A percentile compares a stretch with the other conserved stretches of the same genome.
Evolutionary conservation across 2,797 vertebrate genomes (phyloP).

Genomic region (Glossophaga mutica): DNA sequence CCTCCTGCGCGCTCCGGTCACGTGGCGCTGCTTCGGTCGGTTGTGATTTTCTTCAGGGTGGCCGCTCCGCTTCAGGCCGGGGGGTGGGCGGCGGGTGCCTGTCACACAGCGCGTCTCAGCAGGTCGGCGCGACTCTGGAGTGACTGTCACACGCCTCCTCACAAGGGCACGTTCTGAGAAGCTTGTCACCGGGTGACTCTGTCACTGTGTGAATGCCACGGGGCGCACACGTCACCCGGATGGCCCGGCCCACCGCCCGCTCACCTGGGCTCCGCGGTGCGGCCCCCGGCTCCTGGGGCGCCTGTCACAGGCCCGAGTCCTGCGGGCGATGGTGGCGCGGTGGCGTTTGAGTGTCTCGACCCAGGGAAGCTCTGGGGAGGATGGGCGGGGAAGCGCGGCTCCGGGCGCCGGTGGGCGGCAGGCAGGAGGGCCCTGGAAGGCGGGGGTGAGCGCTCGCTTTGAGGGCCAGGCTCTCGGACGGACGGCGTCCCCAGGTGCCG

Average conservation of each 20-base stretch:
- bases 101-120: background rate
- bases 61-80: rapidly evolving
- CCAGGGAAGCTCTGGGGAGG: too few relatives aligned
- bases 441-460: too few relatives aligned
- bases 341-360: too few relatives aligned
- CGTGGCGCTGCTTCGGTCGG: too few relatives aligned
- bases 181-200: background rate
- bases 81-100: rapidly evolving
- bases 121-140: rapidly evolving
- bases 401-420: too few relatives aligned
- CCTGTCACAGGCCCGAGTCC: too few relatives aligned
- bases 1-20: too few relatives aligned
- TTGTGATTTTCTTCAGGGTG: too few relatives aligned
- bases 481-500: rapidly evolving
- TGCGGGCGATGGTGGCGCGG: too few relatives aligned
- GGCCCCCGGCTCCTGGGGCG: too few relatives aligned
- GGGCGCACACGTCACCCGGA: background rate
- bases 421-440: too few relatives aligned
- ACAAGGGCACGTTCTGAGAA: background rate
- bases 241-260: background rate
- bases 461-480: background rate
- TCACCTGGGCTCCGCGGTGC: background rate
- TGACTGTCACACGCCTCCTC: background rate
- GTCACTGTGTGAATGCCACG: background rate
- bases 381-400: too few relatives aligned